Conservation (phyloP, 2,888 invertebrate genomes). For the Timandra comae region DNA sequence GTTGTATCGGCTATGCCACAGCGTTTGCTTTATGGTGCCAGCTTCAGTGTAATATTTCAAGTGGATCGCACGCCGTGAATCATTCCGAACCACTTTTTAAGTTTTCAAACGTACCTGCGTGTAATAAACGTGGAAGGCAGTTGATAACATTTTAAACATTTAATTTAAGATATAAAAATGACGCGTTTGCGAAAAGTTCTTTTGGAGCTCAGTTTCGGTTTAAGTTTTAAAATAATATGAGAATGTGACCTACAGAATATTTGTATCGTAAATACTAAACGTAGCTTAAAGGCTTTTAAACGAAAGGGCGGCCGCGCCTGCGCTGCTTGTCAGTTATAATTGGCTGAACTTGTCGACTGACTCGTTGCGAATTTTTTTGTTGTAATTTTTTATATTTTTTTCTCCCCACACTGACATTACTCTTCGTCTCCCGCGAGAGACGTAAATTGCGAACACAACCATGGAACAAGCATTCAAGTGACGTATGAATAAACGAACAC, state of each 20-base stretch:
- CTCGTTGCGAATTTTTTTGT: constrained; percentile 61
- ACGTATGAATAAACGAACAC: constrained; percentile 65
- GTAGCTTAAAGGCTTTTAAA: constrained; percentile 49
- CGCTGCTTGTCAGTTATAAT: constrained; percentile 74
- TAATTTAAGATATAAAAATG: no score
- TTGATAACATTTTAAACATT: constrained; percentile 42
- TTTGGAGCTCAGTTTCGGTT: no score
- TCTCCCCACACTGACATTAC: constrained; percentile 65
- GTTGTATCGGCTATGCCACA: constrained; percentile 73
- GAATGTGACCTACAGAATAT: no score
- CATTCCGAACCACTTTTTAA: constrained; percentile 70
- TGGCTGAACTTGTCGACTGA: constrained; percentile 74
- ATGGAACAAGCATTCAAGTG: constrained; percentile 67
- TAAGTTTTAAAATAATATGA: no score
- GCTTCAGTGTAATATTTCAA: constrained; percentile 74
- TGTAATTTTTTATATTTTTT: constrained; percentile 32
- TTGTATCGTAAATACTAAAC: no score
- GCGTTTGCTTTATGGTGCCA: constrained; percentile 76
- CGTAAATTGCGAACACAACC: constrained; percentile 68
- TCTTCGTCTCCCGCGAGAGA: constrained; percentile 73
- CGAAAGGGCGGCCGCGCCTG: constrained; percentile 59
- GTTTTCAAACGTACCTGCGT: constrained; percentile 55
- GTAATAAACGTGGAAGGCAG: constrained; percentile 63
- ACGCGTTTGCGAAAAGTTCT: no score
- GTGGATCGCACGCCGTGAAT: constrained; percentile 75